Evolutionary conservation across 2,888 invertebrate species (phyloP), one percentile per base, ranked within the genome.

Genomic region (Listrodromus nycthemerus): DNA sequence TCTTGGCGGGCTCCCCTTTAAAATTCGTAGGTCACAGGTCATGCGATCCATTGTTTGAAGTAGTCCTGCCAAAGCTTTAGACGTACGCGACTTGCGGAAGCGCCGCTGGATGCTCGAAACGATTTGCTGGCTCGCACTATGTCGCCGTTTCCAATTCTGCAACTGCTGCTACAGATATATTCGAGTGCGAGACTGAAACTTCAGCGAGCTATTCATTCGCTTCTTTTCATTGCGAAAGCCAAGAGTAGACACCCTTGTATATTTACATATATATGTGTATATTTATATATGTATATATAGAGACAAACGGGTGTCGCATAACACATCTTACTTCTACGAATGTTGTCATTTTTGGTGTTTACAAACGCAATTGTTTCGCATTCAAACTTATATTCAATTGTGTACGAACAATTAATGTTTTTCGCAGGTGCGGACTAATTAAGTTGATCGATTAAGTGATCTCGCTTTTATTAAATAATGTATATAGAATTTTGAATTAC

Each of bases 31-130:
- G 63, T 52, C 61, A 63, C 67, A 69, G 76, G 67, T 73, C 67
- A 75, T 81, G 78, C 52, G 65, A 76, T 80, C 55, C 75, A 80
- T 85, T 80, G 82, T 85, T 80, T 48, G 67, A 30, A 55, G 77
- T 58, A 21, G 58, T 55, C 55, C 30, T 45, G 30, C 48, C 63
- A 52, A 73, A 79, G 71, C 71, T 63, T 27, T 33, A 71, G 21
- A 70, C 50, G 48, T 66, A 24, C 45, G 63, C 41, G 66, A 48
- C 58, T 58, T 37, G 69, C 71, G 24, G 48, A 77, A 77, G 37
- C 77, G 5, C 30, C 50, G 75, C 19, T n/a, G 27, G 41, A 19
- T 21, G 37, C 66, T 69, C 30, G 27, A 52, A 45, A 69, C 58
- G 58, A 69, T 77, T 37, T 45, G 52, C 33, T 16, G 30, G 33